phyloP scores from a whole-genome alignment of 2,888 invertebrate species.

The Priocnemis perturbator region DNA sequence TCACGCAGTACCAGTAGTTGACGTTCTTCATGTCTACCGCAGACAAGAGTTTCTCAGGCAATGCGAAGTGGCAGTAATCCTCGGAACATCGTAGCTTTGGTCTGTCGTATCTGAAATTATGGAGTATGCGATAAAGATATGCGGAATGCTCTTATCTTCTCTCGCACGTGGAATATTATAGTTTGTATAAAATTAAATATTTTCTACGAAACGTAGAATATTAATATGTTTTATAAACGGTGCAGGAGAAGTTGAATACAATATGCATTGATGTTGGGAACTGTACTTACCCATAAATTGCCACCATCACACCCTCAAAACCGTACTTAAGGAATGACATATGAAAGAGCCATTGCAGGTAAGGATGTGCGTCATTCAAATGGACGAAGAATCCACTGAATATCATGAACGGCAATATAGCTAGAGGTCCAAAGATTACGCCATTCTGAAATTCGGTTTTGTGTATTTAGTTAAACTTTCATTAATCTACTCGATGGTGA shows the following conservation, averaged over 20 bases:
- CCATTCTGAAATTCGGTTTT: slow-evolving; percentile 83
- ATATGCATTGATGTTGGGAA: too few species aligned
- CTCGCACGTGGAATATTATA: too few species aligned
- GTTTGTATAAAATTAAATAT: background rate
- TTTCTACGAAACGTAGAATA: slow-evolving; percentile 1
- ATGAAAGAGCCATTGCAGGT: slow-evolving; percentile 91
- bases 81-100: slow-evolving; percentile 84
- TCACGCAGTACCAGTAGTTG: slow-evolving; percentile 81
- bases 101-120: slow-evolving; percentile 80
- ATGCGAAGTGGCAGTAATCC: slow-evolving; percentile 85
- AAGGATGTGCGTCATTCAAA: slow-evolving; percentile 86
- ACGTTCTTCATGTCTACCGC: slow-evolving; percentile 84
- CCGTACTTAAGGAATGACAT: slow-evolving; percentile 93
- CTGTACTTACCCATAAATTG: slow-evolving; percentile 81
- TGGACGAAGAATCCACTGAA: slow-evolving; percentile 96
- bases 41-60: slow-evolving; percentile 84
- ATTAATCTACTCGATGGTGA: too few species aligned
- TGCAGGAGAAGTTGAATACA: too few species aligned
- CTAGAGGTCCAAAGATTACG: slow-evolving; percentile 91
- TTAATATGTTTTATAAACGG: background rate
- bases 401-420: slow-evolving; percentile 90
- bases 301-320: slow-evolving; percentile 87
- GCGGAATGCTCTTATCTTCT: too few species aligned
- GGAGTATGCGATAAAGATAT: background rate
- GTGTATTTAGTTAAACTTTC: too few species aligned